A percentile compares a stretch with the other conserved stretches of the same genome.
phyloP scores from a whole-genome alignment of 2,113 vertebrate genomes.

The Oreochromis tanganicae region DNA sequence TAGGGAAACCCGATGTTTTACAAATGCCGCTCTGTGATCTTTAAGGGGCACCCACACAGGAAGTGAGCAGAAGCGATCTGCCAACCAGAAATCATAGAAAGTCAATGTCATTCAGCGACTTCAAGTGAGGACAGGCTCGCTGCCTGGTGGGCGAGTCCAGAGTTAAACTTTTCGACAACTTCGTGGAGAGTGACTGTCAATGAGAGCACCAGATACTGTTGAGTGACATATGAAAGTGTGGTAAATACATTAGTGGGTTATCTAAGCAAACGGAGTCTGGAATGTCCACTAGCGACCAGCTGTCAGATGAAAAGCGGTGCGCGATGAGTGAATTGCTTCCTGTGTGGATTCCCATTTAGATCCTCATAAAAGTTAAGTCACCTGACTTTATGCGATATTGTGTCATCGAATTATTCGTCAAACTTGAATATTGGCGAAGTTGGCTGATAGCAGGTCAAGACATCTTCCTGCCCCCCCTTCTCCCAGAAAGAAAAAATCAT shows the following conservation, averaged over 20 bases:
- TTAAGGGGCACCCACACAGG: background rate
- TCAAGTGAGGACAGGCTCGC: background rate
- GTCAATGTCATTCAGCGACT: background rate
- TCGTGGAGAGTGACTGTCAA: background rate
- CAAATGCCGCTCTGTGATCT: conserved; percentile 52
- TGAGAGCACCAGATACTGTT: background rate
- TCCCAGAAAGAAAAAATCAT: conserved; percentile 7
- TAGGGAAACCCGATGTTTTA: conserved; percentile 40
- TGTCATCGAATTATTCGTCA: conserved; percentile 37
- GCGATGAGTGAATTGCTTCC: background rate
- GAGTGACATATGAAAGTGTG: background rate
- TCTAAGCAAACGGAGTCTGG: background rate
- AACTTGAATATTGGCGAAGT: conserved; percentile 35
- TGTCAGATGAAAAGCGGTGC: background rate
- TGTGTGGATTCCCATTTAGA: background rate
- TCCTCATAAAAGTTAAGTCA: conserved; percentile 43
- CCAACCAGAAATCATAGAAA: background rate
- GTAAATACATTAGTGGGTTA: background rate
- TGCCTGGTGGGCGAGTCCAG: background rate
- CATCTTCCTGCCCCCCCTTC: conserved; percentile 15
- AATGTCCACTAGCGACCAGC: background rate
- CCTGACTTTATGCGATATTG: conserved; percentile 54
- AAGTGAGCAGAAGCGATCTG: background rate
- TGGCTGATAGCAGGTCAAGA: conserved; percentile 21
- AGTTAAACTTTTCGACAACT: background rate